Conservation (phyloP, 2,113 vertebrate genomes). For the Etheostoma cragini region DNA sequence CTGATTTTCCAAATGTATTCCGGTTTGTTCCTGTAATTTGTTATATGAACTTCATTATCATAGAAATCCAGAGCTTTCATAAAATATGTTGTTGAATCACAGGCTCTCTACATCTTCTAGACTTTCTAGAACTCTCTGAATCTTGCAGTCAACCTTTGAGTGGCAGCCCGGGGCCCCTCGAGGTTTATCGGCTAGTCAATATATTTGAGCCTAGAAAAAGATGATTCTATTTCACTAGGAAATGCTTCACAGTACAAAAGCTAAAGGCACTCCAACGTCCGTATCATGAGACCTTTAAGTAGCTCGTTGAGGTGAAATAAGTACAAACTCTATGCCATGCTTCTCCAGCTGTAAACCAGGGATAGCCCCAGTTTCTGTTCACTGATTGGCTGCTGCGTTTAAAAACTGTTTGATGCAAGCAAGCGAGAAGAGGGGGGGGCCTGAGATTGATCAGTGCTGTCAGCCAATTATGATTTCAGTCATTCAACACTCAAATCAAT, state of each 20-base stretch:
- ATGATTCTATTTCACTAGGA: too few species aligned
- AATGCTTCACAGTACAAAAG: too few species aligned
- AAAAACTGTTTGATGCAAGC: conserved; percentile 3
- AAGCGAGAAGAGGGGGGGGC: neutral
- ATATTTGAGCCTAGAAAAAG: neutral
- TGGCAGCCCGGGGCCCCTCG: neutral
- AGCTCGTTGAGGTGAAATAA: neutral
- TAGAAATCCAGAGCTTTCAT: neutral
- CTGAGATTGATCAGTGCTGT: conserved; percentile 33
- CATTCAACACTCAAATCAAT: conserved; percentile 24
- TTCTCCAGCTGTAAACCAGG: neutral
- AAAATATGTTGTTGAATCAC: neutral
- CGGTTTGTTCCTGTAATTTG: neutral
- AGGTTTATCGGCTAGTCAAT: neutral
- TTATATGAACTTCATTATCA: neutral
- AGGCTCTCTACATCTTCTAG: too few species aligned
- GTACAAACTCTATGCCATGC: neutral
- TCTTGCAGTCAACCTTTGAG: neutral
- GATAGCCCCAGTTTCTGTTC: neutral
- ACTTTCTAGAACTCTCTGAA: conserved; percentile 2
- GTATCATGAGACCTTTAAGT: neutral
- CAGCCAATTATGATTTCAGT: conserved; percentile 42
- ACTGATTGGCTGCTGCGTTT: neutral
- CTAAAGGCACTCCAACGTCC: too few species aligned
- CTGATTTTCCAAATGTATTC: neutral